Percentiles rank a stretch among this genome's conserved stretches.
These are phyloP conservation scores for Chlorops oryzae DNA, from an alignment of 1,140 invertebrate species.

Conservation along the genomic window DNA sequence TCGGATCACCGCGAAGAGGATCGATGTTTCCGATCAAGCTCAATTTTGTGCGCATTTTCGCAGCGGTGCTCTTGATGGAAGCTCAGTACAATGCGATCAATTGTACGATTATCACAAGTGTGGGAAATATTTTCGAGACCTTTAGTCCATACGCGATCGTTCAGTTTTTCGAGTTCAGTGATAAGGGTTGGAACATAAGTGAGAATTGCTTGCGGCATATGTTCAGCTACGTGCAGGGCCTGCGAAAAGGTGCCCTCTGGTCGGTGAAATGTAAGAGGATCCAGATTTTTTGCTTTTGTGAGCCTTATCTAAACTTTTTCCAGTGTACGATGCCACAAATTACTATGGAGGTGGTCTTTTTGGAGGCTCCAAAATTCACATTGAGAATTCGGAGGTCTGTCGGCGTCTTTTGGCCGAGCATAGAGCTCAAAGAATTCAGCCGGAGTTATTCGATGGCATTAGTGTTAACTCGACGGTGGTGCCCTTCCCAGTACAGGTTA, in stretches of 20 bases:
- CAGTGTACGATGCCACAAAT: conserved; percentile 17
- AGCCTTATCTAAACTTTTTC: no score
- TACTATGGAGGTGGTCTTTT: conserved; percentile 18
- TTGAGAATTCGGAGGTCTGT: conserved; percentile 15
- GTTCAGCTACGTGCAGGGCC: conserved; percentile 18
- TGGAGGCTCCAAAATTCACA: conserved; percentile 4
- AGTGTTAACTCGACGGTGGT: conserved; percentile 7
- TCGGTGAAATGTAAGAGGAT: conserved; percentile 16
- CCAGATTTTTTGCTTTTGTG: no score
- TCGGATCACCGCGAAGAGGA: no score
- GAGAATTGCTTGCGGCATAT: conserved; percentile 16
- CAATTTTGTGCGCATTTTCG: background rate
- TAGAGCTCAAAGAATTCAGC: background rate
- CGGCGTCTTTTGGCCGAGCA: conserved; percentile 11
- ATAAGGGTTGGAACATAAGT: conserved; percentile 21
- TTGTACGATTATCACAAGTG: conserved; percentile 15
- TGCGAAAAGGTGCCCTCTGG: conserved; percentile 15
- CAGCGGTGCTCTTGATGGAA: background rate
- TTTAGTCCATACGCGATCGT: conserved; percentile 18
- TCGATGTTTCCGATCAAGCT: no score
- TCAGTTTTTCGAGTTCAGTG: conserved; percentile 21
- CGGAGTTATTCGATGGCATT: background rate
- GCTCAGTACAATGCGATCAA: background rate
- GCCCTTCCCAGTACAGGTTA: conserved; percentile 16
- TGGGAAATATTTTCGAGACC: conserved; percentile 17